Base-by-base conservation (phyloP, 2,797 vertebrate species). In the Luscinia megarhynchos region DNA sequence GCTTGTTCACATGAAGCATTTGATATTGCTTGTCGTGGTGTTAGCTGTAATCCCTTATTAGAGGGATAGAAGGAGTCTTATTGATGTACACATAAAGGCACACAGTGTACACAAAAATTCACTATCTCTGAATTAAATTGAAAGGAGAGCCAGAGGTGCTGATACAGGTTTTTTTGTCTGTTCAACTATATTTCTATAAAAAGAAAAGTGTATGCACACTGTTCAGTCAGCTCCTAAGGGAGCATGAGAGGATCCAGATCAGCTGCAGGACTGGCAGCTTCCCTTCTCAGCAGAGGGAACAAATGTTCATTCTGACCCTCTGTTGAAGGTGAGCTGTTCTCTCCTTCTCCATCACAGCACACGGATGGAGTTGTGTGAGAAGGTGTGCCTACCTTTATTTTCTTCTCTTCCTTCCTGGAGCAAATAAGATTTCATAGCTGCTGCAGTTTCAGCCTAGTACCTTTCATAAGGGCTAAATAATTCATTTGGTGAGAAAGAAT, bases 141-240 rank as follows among this genome's bases (percentile, higher is more conserved):
- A 66, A 90, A 89, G 57, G 57, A 45, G 50, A 61, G 50, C 10
- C 55, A 87, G 75, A 78, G 69, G 46, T 87, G 53, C 81, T 85
- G 84, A 68, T 87, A 24, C 5, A 54, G 29, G 1, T 1, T 68
- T 6, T 86, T 85, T 59, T 36, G 21, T 67, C 46, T 62, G 58
- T 73, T 91, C 58, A 76, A 53, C 36, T 73, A 3, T 48, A 8
- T 43, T 62, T 87, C 73, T 94, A 45, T 92, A 88, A 95, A 94
- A 91, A 94, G 84, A 70, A 51, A 85, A 91, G 61, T 32, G 51
- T 59, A 27, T 64, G 48, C 61, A 87, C 59, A 36, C 30, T 86
- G 76, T 94, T 92, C 66, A 51, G 74, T 89, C 84, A 86, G 73
- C 73, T 95, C 83, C 90, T 88, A 77, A 62, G 91, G 89, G 90